Conservation (phyloP, 2,113 vertebrate species). For the Vulpes lagopus region DNA sequence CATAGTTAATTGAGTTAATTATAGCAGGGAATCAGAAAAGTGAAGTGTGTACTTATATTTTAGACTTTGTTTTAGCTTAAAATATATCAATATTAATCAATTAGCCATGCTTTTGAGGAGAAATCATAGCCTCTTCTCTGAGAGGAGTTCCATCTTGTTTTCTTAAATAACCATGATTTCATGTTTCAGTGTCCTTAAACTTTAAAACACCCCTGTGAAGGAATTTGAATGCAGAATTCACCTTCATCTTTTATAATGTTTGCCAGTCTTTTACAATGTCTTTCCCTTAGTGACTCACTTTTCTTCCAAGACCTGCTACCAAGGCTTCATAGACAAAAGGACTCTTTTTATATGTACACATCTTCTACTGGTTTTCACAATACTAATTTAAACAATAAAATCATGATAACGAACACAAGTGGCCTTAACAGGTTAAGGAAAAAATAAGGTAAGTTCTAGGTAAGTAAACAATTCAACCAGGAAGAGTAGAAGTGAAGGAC, state of each 20-base stretch:
- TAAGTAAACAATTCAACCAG: neutral
- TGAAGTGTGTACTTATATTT: neutral
- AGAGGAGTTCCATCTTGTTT: neutral
- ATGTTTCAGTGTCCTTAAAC: neutral
- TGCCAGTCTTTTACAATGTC: neutral
- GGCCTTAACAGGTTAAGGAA: neutral
- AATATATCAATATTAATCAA: neutral
- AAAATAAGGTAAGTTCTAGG: neutral
- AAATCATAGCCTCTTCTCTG: neutral
- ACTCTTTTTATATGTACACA: neutral
- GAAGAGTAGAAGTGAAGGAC: neutral
- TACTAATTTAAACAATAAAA: neutral
- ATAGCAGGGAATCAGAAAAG: neutral
- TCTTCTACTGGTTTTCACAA: neutral
- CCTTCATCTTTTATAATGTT: neutral
- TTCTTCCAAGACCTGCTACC: neutral
- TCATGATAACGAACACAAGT: neutral
- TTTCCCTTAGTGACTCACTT: neutral
- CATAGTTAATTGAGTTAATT: neutral
- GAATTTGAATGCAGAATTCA: neutral
- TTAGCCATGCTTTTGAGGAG: constrained; percentile 3
- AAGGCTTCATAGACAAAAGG: neutral
- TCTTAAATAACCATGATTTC: neutral
- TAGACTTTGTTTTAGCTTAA: constrained; percentile 43
- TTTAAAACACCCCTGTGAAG: neutral